Percentiles rank a stretch among this genome's conserved stretches.
phyloP scores from a whole-genome alignment of 2,888 invertebrate species.

The Melanostoma scalare region DNA sequence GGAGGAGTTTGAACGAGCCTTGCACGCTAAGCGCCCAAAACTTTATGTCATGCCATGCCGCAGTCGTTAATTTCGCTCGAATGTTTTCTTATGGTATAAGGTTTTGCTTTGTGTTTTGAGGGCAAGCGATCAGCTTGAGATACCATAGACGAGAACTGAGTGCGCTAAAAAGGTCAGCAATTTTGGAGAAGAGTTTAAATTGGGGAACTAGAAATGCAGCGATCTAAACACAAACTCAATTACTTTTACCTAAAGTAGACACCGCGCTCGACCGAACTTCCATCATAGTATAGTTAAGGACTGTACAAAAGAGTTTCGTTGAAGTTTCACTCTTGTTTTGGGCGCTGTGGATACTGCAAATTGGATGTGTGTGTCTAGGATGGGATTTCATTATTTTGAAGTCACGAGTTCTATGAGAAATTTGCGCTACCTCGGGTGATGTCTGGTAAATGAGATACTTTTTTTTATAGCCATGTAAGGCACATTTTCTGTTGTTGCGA shows the following conservation, averaged over 20 bases:
- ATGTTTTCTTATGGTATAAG: conserved; percentile 27
- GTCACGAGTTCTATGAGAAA: conserved; percentile 67
- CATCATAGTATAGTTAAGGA: conserved; percentile 16
- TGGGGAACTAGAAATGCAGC: conserved; percentile 33
- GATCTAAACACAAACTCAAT: conserved; percentile 26
- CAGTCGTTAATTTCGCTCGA: conserved; percentile 48
- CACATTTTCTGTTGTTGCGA: conserved; percentile 21
- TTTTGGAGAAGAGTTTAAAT: conserved; percentile 17
- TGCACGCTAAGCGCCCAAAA: conserved; percentile 52
- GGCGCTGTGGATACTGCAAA: conserved; percentile 15
- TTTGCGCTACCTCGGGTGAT: conserved; percentile 37
- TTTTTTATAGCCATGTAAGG: conserved; percentile 6
- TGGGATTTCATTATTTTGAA: conserved; percentile 63
- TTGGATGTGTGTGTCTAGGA: conserved; percentile 25
- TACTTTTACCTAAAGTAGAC: conserved; percentile 51
- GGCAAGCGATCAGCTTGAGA: conserved; percentile 59
- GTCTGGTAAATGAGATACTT: conserved; percentile 21
- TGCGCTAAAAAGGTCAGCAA: conserved; percentile 53
- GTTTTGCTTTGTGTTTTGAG: conserved; percentile 39
- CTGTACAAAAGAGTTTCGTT: conserved; percentile 53
- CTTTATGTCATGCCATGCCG: conserved; percentile 65
- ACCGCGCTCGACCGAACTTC: conserved; percentile 29
- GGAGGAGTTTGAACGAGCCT: background rate
- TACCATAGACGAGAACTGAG: conserved; percentile 25
- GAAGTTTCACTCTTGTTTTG: conserved; percentile 65